phyloP scores from a whole-genome alignment of 2,888 invertebrate genomes.

The Microchrysa polita region DNA sequence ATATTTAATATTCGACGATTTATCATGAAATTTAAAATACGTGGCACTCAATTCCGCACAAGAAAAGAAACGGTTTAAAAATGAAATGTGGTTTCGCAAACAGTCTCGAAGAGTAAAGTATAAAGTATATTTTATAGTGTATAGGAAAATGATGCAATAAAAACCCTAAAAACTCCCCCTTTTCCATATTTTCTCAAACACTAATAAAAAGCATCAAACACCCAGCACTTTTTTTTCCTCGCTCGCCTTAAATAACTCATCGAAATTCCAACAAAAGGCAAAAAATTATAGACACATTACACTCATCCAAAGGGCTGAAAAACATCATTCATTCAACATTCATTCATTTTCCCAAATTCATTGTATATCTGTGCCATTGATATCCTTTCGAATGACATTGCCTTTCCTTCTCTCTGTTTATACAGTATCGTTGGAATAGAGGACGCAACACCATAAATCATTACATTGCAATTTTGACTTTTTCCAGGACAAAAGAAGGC shows the following conservation, averaged over 20 bases:
- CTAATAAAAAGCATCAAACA: not conserved
- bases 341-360: slow-evolving; percentile 26
- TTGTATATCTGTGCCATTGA: slow-evolving; percentile 17
- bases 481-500: slow-evolving; percentile 40
- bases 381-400: slow-evolving; percentile 12
- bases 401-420: too few species aligned
- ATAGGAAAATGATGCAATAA: too few species aligned
- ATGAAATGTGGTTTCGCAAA: not conserved
- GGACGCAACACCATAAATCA: slow-evolving; percentile 45
- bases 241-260: slow-evolving; percentile 25
- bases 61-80: not conserved
- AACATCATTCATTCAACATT: slow-evolving; percentile 38
- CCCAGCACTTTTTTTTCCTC: slow-evolving; percentile 1
- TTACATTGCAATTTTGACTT: slow-evolving; percentile 50
- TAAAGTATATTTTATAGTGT: too few species aligned
- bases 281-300: slow-evolving; percentile 34
- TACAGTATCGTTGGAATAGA: not conserved
- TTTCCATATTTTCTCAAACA: not conserved
- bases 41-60: too few species aligned
- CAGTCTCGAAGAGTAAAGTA: too few species aligned
- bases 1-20: not conserved
- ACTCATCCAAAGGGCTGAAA: slow-evolving; percentile 6
- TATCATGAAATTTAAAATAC: not conserved
- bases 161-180: not conserved
- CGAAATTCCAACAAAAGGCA: slow-evolving; percentile 34